Evolutionary conservation across 2,888 invertebrate species (phyloP).

Genomic region (Chironomus tentans): DNA sequence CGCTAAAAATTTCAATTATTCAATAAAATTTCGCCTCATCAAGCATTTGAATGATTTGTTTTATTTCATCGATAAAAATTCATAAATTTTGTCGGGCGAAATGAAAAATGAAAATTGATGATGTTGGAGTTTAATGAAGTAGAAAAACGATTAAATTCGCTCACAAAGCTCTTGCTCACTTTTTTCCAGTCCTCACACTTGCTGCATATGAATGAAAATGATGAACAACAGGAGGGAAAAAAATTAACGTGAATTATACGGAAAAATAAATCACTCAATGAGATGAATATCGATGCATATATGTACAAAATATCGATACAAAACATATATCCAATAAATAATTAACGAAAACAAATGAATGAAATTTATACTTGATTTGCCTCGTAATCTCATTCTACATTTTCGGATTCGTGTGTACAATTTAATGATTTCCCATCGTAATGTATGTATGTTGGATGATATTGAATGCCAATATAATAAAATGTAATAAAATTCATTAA

Average conservation of each 20-base stretch:
- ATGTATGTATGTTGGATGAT: neutral
- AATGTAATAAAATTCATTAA: slow-evolving; percentile 18
- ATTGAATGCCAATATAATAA: slow-evolving; percentile 8
- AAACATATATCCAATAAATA: slow-evolving; percentile 16
- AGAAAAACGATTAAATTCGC: slow-evolving; percentile 9
- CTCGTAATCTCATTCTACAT: neutral
- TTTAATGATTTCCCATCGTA: neutral
- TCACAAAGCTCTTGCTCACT: neutral
- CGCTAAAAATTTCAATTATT: no score
- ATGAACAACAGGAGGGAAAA: neutral
- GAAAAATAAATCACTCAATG: neutral
- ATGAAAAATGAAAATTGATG: slow-evolving; percentile 9
- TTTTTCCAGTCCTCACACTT: neutral
- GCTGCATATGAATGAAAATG: no score
- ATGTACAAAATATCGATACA: neutral
- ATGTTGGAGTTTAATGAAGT: neutral
- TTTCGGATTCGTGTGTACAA: neutral
- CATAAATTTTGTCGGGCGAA: neutral
- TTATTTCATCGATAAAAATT: neutral
- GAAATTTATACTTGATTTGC: slow-evolving; percentile 8
- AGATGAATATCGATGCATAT: neutral
- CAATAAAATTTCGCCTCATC: neutral
- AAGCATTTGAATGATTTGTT: neutral
- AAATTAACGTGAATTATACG: neutral
- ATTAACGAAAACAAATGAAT: slow-evolving; percentile 24